A percentile compares a stretch with the other conserved stretches of the same genome.
Conservation (phyloP, 2,113 vertebrate genomes). For the Tragulus kanchil region DNA sequence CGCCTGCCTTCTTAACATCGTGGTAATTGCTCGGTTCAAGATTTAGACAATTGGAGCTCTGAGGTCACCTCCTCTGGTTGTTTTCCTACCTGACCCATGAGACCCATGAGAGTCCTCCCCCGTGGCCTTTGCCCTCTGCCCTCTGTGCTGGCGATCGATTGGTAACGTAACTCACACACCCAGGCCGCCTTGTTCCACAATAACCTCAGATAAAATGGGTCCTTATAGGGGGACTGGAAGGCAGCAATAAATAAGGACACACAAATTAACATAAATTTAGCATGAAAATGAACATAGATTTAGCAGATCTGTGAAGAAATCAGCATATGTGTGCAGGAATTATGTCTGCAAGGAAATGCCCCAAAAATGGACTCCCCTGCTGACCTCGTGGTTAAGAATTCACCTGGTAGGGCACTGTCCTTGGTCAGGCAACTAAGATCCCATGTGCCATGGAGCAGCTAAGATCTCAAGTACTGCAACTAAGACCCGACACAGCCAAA, state of each 20-base stretch:
- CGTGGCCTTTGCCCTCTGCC: neutral
- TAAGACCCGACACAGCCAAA: neutral
- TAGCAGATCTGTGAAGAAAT: neutral
- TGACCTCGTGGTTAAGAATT: neutral
- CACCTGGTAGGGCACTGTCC: neutral
- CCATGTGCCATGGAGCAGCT: neutral
- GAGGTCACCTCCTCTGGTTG: neutral
- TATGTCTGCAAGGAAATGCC: neutral
- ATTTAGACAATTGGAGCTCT: fast-evolving
- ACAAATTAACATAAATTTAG: neutral
- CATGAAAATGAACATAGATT: neutral
- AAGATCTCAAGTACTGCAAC: neutral
- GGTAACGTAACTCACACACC: neutral
- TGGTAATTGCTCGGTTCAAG: too few relatives aligned
- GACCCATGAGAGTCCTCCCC: neutral
- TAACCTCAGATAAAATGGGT: neutral
- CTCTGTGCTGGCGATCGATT: neutral
- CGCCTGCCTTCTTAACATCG: fast-evolving
- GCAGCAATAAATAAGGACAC: neutral
- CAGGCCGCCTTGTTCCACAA: neutral
- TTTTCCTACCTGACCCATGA: neutral
- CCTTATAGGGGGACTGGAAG: neutral
- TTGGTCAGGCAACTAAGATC: neutral
- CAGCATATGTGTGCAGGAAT: fast-evolving
- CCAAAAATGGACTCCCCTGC: neutral